Percentiles rank a stretch among this genome's conserved stretches.
Evolutionary conservation across 2,797 vertebrate genomes (phyloP).

Genomic region (Periparus ater): DNA sequence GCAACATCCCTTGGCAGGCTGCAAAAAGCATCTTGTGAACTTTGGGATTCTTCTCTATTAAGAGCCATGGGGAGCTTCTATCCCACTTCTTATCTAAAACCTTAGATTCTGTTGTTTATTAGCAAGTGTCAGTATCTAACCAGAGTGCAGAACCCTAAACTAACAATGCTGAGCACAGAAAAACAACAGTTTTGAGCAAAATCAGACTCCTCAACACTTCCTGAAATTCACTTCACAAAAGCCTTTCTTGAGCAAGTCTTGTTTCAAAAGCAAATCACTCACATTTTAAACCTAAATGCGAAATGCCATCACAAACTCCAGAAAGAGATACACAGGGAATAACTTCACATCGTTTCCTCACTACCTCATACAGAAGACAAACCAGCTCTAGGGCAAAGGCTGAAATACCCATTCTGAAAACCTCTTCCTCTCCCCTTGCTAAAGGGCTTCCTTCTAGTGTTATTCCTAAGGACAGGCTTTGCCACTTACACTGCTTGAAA

Average conservation of each 20-base stretch:
- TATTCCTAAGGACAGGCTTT: background rate
- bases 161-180: background rate
- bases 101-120: background rate
- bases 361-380: background rate
- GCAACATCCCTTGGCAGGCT: background rate
- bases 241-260: background rate
- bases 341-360: background rate
- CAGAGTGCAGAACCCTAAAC: background rate
- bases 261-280: background rate
- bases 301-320: background rate
- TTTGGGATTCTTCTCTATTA: background rate
- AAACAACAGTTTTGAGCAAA: background rate
- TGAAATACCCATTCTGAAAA: background rate
- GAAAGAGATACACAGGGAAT: background rate
- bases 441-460: background rate
- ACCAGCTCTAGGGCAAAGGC: background rate
- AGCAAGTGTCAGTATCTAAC: background rate
- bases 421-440: background rate
- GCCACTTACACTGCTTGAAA: background rate
- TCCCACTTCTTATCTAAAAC: background rate
- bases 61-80: background rate
- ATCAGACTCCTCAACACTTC: background rate
- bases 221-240: background rate
- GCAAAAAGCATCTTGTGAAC: background rate
- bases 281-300: background rate